phyloP scores from a whole-genome alignment of 2,113 vertebrate genomes.

The Prunella himalayana region DNA sequence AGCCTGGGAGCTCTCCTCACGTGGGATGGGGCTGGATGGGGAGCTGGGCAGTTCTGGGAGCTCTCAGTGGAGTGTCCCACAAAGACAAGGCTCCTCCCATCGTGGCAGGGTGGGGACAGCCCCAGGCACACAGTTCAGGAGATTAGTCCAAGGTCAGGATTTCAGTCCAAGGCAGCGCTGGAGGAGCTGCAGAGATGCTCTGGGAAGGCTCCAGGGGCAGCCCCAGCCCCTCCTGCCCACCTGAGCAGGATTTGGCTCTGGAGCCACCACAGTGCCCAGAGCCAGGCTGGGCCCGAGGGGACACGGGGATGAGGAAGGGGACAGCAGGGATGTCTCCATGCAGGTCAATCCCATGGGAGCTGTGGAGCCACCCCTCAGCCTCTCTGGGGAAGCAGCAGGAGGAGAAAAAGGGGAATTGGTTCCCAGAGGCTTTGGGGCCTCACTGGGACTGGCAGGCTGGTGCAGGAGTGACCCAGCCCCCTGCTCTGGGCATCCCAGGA shows the following conservation, averaged over 20 bases:
- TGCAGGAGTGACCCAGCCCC: background rate
- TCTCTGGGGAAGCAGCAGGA: background rate
- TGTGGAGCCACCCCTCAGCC: background rate
- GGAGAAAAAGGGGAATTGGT: background rate
- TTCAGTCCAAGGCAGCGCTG: background rate
- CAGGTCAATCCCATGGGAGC: rapidly evolving
- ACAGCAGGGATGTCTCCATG: background rate
- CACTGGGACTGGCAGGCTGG: background rate
- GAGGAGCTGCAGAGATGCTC: background rate
- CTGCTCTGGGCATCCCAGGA: rapidly evolving
- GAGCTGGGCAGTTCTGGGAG: background rate
- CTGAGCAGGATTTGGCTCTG: rapidly evolving
- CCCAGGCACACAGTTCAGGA: rapidly evolving
- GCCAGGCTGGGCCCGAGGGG: background rate
- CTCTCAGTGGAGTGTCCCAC: background rate
- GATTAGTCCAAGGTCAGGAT: too few relatives aligned
- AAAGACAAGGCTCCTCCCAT: background rate
- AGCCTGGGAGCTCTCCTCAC: background rate
- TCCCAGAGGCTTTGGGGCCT: background rate
- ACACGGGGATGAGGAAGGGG: background rate
- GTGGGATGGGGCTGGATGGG: background rate
- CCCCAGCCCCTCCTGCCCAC: background rate
- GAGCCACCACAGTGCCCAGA: rapidly evolving
- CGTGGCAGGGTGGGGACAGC: rapidly evolving
- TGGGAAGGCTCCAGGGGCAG: background rate